Base-by-base conservation (phyloP, 2,888 invertebrate species). In the Platypus cylindrus region DNA sequence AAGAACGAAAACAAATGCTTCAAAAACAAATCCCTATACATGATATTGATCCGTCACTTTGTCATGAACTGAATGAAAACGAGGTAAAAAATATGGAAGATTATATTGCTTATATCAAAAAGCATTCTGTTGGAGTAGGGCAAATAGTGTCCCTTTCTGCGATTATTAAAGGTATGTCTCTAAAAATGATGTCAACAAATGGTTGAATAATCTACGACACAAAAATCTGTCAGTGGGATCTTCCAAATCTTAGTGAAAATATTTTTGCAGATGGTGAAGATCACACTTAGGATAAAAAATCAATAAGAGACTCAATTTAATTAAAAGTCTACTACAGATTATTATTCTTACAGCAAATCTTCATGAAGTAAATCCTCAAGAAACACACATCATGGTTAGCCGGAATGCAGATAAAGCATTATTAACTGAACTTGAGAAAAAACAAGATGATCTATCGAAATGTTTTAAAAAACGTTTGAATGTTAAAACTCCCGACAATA, bases 11-110 rank as follows among this genome's bases (percentile, higher is more conserved):
- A 46, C 80, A 83, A 37, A 77, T 85, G 49, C 66, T 90, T 3
- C 80, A 86, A 50, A 81, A 81, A 41, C 89, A 90, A 63, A 70
- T 89, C 36, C 87, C 87, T 8, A 71, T 81, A 2, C 86, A 87
- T 53, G 87, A 87, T 55, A 73, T 86, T 29, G 82, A 84, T 56
- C 65, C 71, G 14, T 62, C 63, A 25, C 54, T 65, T n/a, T 73
- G 73, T 45, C 70, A 72, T 47, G 63, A 66, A 33, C 59, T 73
- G 4, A 66, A 67, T 9, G 58, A 59, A 17, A 54, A 54, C 3
- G 63, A 63, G 47, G 43, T 59, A 26, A 50, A 54, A 14, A 50
- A 59, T 46, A 59, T 63, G 60, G 54, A 59, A 31, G 62, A 63
- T 36, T 63, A 63, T 41, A 53, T 63, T 12, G 52, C 53, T n/a